phyloP scores from a whole-genome alignment of 2,888 invertebrate genomes.

The Frankliniella intonsa region DNA sequence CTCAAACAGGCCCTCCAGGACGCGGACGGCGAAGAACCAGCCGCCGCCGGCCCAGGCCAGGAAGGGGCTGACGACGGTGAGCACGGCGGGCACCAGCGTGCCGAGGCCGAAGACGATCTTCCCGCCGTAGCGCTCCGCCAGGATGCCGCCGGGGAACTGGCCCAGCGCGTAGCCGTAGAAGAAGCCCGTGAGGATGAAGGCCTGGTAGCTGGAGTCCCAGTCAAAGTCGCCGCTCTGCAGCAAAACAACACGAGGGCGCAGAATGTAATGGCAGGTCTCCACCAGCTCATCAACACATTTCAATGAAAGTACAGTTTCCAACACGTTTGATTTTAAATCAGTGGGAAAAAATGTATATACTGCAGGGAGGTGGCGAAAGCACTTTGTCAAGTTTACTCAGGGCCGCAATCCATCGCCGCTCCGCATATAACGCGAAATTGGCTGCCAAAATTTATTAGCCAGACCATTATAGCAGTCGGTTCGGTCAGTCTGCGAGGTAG shows the following conservation, averaged over 20 bases:
- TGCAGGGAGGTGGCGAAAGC: too few species aligned
- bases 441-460: too few species aligned
- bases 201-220: conserved; percentile 75
- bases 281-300: too few species aligned
- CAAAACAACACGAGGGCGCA: not conserved
- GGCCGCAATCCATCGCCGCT: too few species aligned
- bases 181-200: conserved; percentile 75
- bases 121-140: conserved; percentile 84
- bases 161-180: conserved; percentile 80
- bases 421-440: too few species aligned
- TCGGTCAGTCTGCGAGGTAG: too few species aligned
- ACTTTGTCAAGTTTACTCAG: too few species aligned
- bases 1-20: conserved; percentile 80
- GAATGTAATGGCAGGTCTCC: not conserved
- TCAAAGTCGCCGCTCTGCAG: conserved; percentile 60
- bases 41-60: conserved; percentile 64
- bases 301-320: too few species aligned
- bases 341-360: too few species aligned
- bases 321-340: too few species aligned
- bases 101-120: conserved; percentile 80
- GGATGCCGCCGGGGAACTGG: conserved; percentile 73
- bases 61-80: conserved; percentile 77
- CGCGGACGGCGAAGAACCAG: conserved; percentile 66
- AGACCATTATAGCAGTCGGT: too few species aligned
- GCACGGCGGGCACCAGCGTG: conserved; percentile 71